Base-by-base conservation (phyloP, 2,888 invertebrate species). In the Acrobasis repandana region DNA sequence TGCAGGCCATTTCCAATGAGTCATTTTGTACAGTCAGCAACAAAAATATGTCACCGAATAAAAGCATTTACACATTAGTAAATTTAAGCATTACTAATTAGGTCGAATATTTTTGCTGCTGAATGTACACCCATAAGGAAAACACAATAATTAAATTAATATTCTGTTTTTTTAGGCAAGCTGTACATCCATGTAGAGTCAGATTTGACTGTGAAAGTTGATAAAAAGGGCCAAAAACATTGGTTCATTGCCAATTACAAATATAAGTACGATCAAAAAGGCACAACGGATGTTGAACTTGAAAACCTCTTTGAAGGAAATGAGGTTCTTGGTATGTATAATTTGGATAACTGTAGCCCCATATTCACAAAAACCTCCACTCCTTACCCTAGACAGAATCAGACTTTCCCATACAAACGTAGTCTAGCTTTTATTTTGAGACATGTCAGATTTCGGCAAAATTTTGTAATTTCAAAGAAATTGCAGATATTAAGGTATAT, bases 301-400 rank as follows among this genome's bases (percentile, higher is more conserved):
- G 69, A 68, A 16, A 73, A 75, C 58, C 65, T 77, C 0, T 76
- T 76, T 58, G 67, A 67, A 43, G 70, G 71, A 58, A 76, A 71
- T 48, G 68, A 70, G 49, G 50, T 71, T 48, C 58, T 75, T n/a
- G 71, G 77, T 77, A 68, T 61, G 72, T 67, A 58, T 18, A 20
- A 11, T 2, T 38, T 52, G 14, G 4, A 3, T 2, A 33, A 20
- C 14, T 14, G 11, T 4, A 46, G 14, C 46, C 8, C 15, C 61
- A 43, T 61, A 9, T 56, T 54, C 34, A 34, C 34, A 34, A 34
- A 34, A 34, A 34, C n/a, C n/a, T n/a, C n/a, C n/a, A n/a, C n/a
- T n/a, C n/a, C n/a, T n/a, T n/a, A n/a, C n/a, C n/a, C n/a, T n/a
- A n/a, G n/a, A n/a, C n/a, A n/a, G n/a, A n/a, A n/a, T n/a, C n/a